Base-by-base conservation (phyloP, 2,888 invertebrate genomes). In the Galeruca laticollis region DNA sequence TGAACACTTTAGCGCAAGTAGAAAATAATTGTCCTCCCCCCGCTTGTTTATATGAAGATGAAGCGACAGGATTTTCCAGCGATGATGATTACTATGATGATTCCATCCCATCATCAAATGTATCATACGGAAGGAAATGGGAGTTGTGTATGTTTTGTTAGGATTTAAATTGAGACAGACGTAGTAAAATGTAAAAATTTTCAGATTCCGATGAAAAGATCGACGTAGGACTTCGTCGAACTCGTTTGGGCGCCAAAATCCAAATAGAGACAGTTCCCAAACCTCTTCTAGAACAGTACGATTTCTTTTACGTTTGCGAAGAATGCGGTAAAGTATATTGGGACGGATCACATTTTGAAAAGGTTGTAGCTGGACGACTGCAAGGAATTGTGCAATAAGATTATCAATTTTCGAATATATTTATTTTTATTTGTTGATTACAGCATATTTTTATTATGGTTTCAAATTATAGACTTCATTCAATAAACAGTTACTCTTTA, bases 311-410 rank as follows among this genome's bases (percentile, higher is more conserved):
- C 76, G 85, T 93, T 37, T 95, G 95, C 85, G 89, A 90, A 75
- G 82, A 81, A 33, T 95, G 94, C 86, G 94, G 94, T 0, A 92
- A 91, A 82, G 87, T 93, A 61, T 93, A 90, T 83, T 94, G 94
- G 92, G 91, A 92, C 72, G 86, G 85, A 13, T 80, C 80, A 59
- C 85, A 85, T 75, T 83, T 82, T 54, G 84, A 83, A 47, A 77
- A 73, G 68, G 82, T 84, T 18, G 70, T 84, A 26, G 69, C 75
- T 18, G 83, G 84, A 54, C 75, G 81, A 67, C 79, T 84, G 35
- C 81, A 82, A 69, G 82, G 81, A 66, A 82, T 84, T 68, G 83
- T 84, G 75, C 72, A 75, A 75, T 73, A 69, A 70, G 49, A 56
- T 57, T 60, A 51, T 60, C 60, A 60, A 60, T 49, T 60, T 70